Conservation (phyloP, 2,888 invertebrate genomes). For the Hybos culiciformis region DNA sequence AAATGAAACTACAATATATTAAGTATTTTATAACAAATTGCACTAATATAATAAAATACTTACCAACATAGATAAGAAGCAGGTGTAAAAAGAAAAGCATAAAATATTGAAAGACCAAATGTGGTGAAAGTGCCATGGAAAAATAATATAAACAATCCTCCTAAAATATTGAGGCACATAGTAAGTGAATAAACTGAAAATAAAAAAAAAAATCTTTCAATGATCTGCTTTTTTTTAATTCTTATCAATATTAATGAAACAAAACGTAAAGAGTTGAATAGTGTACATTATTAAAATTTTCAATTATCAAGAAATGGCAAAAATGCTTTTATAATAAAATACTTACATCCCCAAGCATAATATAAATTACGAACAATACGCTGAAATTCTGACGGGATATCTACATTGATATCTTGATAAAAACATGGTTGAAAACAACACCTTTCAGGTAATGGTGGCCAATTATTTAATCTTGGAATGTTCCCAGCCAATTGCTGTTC, state of each 20-base stretch:
- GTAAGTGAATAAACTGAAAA: slow-evolving; percentile 75
- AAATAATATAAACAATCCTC: slow-evolving; percentile 66
- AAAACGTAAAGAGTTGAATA: not conserved
- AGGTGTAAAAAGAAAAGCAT: slow-evolving; percentile 81
- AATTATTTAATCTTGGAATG: slow-evolving; percentile 77
- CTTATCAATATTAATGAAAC: slow-evolving; percentile 6
- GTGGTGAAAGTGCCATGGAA: slow-evolving; percentile 46
- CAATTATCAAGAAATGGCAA: slow-evolving; percentile 5
- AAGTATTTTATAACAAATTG: too few species aligned
- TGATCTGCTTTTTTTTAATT: too few species aligned
- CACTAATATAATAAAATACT: slow-evolving; percentile 11
- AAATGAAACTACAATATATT: too few species aligned
- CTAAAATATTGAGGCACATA: slow-evolving; percentile 72
- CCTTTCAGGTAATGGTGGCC: slow-evolving; percentile 92
- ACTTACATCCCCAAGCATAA: slow-evolving; percentile 95
- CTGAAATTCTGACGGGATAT: slow-evolving; percentile 96
- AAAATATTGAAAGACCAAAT: slow-evolving; percentile 81
- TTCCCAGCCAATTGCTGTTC: slow-evolving; percentile 66
- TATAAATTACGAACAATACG: slow-evolving; percentile 88
- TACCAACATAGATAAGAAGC: slow-evolving; percentile 95
- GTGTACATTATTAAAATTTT: slow-evolving; percentile 1
- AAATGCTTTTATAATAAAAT: slow-evolving; percentile 7
- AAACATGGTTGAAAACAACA: slow-evolving; percentile 96
- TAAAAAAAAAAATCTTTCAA: not conserved
- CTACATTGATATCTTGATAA: slow-evolving; percentile 98